A percentile compares a stretch with the other conserved stretches of the same genome.
These are phyloP conservation scores for Chaenocephalus aceratus DNA, from an alignment of 2,113 vertebrate genomes.

Conservation along the genomic window DNA sequence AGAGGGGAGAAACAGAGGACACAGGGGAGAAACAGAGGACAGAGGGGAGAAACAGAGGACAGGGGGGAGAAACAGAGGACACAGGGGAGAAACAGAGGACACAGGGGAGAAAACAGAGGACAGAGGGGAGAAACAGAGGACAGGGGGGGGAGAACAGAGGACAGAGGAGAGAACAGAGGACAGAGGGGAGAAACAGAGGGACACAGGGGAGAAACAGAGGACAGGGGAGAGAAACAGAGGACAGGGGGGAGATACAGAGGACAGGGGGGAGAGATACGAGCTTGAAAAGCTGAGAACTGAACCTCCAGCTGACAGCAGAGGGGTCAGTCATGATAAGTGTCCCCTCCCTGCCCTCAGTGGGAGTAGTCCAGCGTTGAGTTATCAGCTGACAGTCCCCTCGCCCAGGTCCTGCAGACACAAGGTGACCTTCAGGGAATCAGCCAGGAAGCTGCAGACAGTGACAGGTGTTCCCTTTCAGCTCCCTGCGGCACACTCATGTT, in stretches of 20 bases:
- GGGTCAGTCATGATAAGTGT: conserved; percentile 63
- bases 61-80: no score
- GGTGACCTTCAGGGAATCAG: conserved; percentile 70
- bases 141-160: no score
- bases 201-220: conserved; percentile 13
- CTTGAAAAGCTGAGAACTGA: conserved; percentile 53
- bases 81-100: background rate
- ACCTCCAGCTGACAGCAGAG: conserved; percentile 59
- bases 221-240: background rate
- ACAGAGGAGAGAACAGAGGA: no score
- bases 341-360: conserved; percentile 54
- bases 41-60: no score
- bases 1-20: no score
- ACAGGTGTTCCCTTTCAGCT: conserved; percentile 73
- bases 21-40: conserved; percentile 56
- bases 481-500: conserved; percentile 55
- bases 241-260: conserved; percentile 29
- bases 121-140: no score
- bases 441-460: conserved; percentile 56
- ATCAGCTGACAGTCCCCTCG: conserved; percentile 54
- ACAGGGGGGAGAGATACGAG: conserved; percentile 26
- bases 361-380: conserved; percentile 65
- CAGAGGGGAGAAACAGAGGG: no score
- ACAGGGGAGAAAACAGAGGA: no score
- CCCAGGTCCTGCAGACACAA: conserved; percentile 64